Conservation (phyloP, 2,113 vertebrate species). For the Platichthys stellatus region DNA sequence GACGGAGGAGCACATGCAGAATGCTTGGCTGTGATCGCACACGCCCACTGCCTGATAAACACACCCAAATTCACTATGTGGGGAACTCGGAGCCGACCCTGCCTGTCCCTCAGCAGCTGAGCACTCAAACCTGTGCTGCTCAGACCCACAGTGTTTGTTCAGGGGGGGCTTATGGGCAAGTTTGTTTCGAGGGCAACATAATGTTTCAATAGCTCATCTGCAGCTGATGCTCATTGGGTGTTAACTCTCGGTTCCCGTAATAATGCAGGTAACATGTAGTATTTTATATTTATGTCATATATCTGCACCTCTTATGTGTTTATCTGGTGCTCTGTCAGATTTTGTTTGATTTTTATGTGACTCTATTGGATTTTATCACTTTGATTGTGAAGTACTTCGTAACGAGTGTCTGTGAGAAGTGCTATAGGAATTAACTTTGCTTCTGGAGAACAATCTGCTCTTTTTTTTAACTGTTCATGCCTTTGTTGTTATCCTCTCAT, state of each 20-base stretch:
- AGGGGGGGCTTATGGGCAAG: slow-evolving; percentile 3
- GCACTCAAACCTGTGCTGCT: slow-evolving; percentile 30
- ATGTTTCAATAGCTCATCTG: slow-evolving; percentile 32
- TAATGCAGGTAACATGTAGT: not conserved
- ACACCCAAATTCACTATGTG: slow-evolving; percentile 75
- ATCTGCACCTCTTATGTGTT: not conserved
- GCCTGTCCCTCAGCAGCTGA: slow-evolving; percentile 65
- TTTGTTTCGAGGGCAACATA: slow-evolving; percentile 27
- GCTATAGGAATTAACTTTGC: too few species aligned
- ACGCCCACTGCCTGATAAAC: slow-evolving; percentile 55
- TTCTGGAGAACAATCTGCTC: too few species aligned
- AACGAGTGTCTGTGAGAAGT: not conserved
- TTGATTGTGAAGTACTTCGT: not conserved
- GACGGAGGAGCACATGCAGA: slow-evolving; percentile 31
- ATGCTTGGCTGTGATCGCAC: slow-evolving; percentile 39
- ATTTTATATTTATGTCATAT: not conserved
- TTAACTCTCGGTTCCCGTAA: not conserved
- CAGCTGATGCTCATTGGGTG: slow-evolving; percentile 23
- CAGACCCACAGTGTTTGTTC: slow-evolving; percentile 55
- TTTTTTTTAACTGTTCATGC: too few species aligned
- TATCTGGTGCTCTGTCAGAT: not conserved
- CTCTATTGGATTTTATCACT: too few species aligned
- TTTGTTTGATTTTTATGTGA: not conserved
- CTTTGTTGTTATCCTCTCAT: too few species aligned
- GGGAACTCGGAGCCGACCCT: slow-evolving; percentile 51